Evolutionary conservation across 2,797 vertebrate species (phyloP), one percentile per base, ranked within the genome.

Genomic region (Rhinella marina): DNA sequence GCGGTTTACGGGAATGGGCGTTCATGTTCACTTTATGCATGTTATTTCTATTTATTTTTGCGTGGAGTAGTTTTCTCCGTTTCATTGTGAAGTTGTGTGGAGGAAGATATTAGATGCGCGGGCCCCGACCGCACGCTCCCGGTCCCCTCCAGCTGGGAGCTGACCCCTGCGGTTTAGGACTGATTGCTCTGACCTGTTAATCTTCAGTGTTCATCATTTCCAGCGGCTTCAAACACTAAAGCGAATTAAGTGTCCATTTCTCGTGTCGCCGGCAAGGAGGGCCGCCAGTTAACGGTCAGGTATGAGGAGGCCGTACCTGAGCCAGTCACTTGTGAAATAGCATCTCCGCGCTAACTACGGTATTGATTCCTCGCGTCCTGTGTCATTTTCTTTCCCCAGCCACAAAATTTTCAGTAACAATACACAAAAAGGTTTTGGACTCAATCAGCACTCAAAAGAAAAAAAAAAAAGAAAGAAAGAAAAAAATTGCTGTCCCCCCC

Each of bases 321-420:
- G 95, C 96, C 97, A 97, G 94, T 97, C 95, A 96, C 93, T 96
- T 98, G 97, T 98, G 97, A 99, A 98, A 98, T 97, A 95, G 96
- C 96, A 93, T 97, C 97, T 97, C 97, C 96, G 96, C 96, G 95
- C 97, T 97, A 97, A 97, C 96, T 96, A 93, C 94, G 90, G 92
- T 96, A 98, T 98, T 90, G 97, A 98, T 98, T 96, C 94, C 94
- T 12, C 91, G 90, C 96, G 96, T 93, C 91, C 93, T 90, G 91
- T 94, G 93, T 95, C 93, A 94, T 96, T 95, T 95, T 95, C 94
- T 95, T 93, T 93, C 94, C 92, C 94, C 93, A 86, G 91, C 92
- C 84, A 92, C 93, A 95, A 93, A 93, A 95, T 94, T 76, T 41
- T 93, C 92, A 54, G 93, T 92, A 95, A 96, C 95, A 96, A 94